A percentile compares a stretch with the other conserved stretches of the same genome.
Evolutionary conservation across 1,140 invertebrate genomes (phyloP).

Genomic region (Varroa destructor): DNA sequence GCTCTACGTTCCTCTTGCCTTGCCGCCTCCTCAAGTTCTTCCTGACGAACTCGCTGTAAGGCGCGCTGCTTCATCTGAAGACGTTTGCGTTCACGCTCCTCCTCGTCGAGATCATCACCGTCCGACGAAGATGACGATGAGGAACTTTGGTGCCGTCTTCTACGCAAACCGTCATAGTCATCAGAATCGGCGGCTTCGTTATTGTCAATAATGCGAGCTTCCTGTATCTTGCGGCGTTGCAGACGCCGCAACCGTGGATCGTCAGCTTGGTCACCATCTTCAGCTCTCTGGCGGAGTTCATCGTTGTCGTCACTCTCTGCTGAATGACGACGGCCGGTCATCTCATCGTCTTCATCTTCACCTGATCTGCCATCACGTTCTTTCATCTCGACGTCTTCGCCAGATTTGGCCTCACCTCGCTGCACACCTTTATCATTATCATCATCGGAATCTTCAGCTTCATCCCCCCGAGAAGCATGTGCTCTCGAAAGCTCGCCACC

Average conservation of each 20-base stretch:
- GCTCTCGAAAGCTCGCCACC: conserved; percentile 30
- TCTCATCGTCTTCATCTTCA: conserved; percentile 27
- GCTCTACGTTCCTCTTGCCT: conserved; percentile 27
- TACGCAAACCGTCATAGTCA: not conserved
- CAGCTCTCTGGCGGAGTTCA: conserved; percentile 30
- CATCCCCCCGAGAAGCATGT: conserved; percentile 19
- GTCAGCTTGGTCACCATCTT: conserved; percentile 30
- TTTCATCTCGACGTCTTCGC: conserved; percentile 33
- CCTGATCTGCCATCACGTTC: conserved; percentile 30
- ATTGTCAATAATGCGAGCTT: conserved; percentile 2
- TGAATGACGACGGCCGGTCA: not conserved
- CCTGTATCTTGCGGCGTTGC: conserved; percentile 34
- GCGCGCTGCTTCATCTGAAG: conserved; percentile 45
- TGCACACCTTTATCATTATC: conserved; percentile 30
- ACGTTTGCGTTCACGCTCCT: conserved; percentile 51
- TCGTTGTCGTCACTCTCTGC: conserved; percentile 35
- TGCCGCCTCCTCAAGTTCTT: conserved; percentile 32
- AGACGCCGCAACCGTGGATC: conserved; percentile 35
- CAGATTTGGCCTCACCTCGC: conserved; percentile 28
- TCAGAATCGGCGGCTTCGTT: conserved; percentile 25
- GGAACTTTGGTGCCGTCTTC: conserved; percentile 9
- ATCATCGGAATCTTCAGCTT: conserved; percentile 26
- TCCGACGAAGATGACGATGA: conserved; percentile 20
- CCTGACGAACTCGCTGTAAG: conserved; percentile 42
- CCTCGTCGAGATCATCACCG: conserved; percentile 41